These are phyloP conservation scores for Tretioscincus oriximinensis DNA, from an alignment of 2,113 vertebrate genomes.

Conservation along the genomic window DNA sequence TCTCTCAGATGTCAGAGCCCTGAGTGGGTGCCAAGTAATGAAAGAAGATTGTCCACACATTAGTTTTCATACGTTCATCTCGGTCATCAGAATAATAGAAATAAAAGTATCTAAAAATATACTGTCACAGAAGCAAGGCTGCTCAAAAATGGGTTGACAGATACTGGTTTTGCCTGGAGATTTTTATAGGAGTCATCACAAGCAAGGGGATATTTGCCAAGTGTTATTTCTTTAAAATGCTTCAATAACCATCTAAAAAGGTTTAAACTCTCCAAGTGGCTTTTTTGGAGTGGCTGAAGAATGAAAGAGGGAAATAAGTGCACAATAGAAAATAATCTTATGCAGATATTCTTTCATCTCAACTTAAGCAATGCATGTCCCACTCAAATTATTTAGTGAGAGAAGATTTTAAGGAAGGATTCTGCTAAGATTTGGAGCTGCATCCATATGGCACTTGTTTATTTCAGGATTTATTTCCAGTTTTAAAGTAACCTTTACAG, in stretches of 20 bases:
- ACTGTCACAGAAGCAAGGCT: background rate
- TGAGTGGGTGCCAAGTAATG: constrained; percentile 37
- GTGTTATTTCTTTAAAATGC: background rate
- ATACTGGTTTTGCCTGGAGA: background rate
- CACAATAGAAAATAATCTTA: background rate
- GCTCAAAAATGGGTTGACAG: constrained; percentile 11
- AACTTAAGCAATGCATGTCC: background rate
- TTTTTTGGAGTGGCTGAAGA: background rate
- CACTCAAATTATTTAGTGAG: background rate
- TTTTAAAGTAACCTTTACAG: too few species aligned
- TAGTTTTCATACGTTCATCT: constrained; percentile 44
- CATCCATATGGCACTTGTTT: too few species aligned
- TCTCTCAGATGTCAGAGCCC: constrained; percentile 45
- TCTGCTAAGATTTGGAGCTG: background rate
- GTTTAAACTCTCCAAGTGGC: background rate
- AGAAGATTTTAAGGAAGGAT: background rate
- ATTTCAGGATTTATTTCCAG: too few species aligned
- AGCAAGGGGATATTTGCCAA: constrained; percentile 10
- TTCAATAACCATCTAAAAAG: background rate
- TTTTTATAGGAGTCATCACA: background rate
- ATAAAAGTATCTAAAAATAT: constrained; percentile 46
- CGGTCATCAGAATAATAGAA: constrained; percentile 35
- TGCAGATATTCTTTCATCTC: background rate
- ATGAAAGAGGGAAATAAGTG: background rate
- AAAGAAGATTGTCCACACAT: constrained; percentile 43